These are phyloP conservation scores for Gouania willdenowi DNA, from an alignment of 2,797 vertebrate species.

Conservation along the genomic window DNA sequence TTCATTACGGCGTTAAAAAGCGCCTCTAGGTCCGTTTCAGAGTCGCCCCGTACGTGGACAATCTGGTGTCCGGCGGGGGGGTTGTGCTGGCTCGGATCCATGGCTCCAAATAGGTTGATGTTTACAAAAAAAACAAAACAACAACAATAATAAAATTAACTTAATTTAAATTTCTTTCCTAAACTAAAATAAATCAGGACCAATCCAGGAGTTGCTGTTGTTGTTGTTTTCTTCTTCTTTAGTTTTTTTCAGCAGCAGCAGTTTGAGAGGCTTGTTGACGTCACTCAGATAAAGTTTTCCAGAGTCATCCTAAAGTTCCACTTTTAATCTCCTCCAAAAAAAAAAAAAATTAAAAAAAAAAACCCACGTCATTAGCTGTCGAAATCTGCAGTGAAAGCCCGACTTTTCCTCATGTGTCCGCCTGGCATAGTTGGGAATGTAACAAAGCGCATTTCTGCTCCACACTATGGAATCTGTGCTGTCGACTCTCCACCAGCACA, in stretches of 20 bases:
- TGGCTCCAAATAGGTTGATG: conserved; percentile 45
- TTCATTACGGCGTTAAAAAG: conserved; percentile 98
- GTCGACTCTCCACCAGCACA: conserved; percentile 16
- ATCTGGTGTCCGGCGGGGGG: conserved; percentile 91
- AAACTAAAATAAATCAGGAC: conserved; percentile 9
- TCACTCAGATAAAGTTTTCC: conserved; percentile 50
- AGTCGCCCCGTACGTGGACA: conserved; percentile 94
- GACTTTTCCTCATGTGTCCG: conserved; percentile 46
- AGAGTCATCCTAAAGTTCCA: conserved; percentile 60
- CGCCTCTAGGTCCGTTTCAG: conserved; percentile 93
- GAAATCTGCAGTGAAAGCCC: conserved; percentile 46
- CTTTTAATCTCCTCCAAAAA: conserved; percentile 8
- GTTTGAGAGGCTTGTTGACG: conserved; percentile 43
- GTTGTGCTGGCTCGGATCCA: conserved; percentile 82
- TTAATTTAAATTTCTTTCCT: background rate
- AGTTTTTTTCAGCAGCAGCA: conserved; percentile 33
- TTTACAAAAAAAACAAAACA: conserved; percentile 4
- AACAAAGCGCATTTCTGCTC: conserved; percentile 74
- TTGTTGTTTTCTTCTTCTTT: conserved; percentile 20
- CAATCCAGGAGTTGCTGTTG: conserved; percentile 19
- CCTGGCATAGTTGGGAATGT: conserved; percentile 61
- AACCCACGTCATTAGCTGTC: conserved; percentile 72
- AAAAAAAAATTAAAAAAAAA: no score
- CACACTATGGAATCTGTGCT: conserved; percentile 52
- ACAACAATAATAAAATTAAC: background rate